Conservation (phyloP, 2,888 invertebrate genomes). For the Leptothorax acervorum region DNA sequence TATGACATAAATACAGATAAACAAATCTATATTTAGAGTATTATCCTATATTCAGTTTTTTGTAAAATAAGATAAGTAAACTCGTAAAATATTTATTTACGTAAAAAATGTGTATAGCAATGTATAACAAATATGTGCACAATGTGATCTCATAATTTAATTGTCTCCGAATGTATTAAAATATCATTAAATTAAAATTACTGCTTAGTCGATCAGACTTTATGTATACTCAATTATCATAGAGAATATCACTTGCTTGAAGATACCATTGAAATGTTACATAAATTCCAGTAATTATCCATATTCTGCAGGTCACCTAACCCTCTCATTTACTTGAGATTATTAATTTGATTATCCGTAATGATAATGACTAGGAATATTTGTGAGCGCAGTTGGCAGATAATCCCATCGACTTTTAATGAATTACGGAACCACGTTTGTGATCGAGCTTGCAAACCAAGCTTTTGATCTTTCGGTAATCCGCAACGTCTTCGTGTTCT, state of each 20-base stretch:
- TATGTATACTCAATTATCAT: neutral
- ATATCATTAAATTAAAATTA: constrained; percentile 1
- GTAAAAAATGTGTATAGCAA: neutral
- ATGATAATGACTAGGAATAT: constrained; percentile 35
- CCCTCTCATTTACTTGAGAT: constrained; percentile 25
- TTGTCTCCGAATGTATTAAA: neutral
- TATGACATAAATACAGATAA: neutral
- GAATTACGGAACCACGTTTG: constrained; percentile 33
- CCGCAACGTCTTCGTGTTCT: constrained; percentile 53
- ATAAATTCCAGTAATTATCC: neutral
- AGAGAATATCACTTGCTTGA: constrained; percentile 10
- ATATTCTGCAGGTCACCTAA: neutral
- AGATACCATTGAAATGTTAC: constrained; percentile 16
- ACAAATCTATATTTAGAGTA: neutral
- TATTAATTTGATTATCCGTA: constrained; percentile 44
- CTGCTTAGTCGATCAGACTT: neutral
- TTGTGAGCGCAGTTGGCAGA: constrained; percentile 12
- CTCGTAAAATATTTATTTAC: neutral
- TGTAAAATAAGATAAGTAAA: too few relatives aligned
- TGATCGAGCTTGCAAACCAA: constrained; percentile 21
- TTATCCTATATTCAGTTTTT: neutral
- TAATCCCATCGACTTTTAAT: constrained; percentile 41
- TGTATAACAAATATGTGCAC: neutral
- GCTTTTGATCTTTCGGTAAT: constrained; percentile 50
- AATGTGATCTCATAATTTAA: neutral